Evolutionary conservation across 2,113 vertebrate species (phyloP), one percentile per base, ranked within the genome.

Genomic region (Casuarius casuarius): DNA sequence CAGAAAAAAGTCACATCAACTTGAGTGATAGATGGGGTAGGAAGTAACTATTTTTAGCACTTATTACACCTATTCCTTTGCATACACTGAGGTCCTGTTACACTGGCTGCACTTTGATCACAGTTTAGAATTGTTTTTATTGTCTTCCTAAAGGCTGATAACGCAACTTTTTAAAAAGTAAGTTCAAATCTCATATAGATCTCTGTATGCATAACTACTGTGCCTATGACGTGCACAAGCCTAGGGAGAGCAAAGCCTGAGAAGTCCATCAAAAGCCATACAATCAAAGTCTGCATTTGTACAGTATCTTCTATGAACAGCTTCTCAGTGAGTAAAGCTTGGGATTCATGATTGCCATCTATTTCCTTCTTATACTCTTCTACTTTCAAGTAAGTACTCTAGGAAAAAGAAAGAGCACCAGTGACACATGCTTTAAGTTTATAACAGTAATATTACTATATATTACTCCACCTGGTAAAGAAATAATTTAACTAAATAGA

Each of bases 21-120:
- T 22, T 25, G 62, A 9, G 7, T 63, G 8, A 67, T 1, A 61
- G 6, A 12, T 4, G 2, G 8, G 10, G 61, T 7, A 20, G n/a
- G 9, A 78, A 67, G 40, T 73, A 4, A 23, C 13, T 52, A 38
- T 4, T 28, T 12, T 25, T 19, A 72, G 15, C n/a, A 21, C 25
- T 19, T 48, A 44, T 26, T 62, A 48, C 3, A 58, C 12, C 20
- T 46, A 59, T 61, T 29, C 14, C 6, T 51, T 23, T 42, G 13
- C 1, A 2, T 35, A 38, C 28, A 40, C 31, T 26, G 13, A 48
- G n/a, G 40, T 79, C 10, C 42, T 78, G 15, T 38, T 79, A n/a
- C 25, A 58, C 11, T 22, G 23, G 11, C 26, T 62, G 12, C 5
- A 70, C 20, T 80, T 23, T 12, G 22, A 78, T 74, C 23, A 84